Percentiles rank a stretch among this genome's conserved stretches.
phyloP scores from a whole-genome alignment of 1,140 invertebrate genomes.

The Arion vulgaris region DNA sequence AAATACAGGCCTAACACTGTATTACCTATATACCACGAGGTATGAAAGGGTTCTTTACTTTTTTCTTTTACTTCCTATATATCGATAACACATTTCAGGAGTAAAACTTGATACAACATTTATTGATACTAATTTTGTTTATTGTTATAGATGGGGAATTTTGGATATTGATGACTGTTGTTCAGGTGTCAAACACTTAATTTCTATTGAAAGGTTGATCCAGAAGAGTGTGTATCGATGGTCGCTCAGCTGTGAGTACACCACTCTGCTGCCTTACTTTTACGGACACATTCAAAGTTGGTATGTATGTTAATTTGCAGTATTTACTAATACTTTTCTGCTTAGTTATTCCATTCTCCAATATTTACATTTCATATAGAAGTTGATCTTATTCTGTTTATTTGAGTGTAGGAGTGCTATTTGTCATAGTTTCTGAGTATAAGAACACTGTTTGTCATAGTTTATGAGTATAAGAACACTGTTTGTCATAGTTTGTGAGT shows the following conservation, averaged over 20 bases:
- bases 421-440: too few relatives aligned
- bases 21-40: too few relatives aligned
- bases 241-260: conserved; percentile 72
- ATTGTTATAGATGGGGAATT: conserved; percentile 68
- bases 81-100: too few relatives aligned
- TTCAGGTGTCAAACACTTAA: conserved; percentile 65
- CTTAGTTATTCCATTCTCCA: not conserved
- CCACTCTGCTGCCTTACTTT: conserved; percentile 69
- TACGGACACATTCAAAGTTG: conserved; percentile 66
- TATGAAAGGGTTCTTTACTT: too few relatives aligned
- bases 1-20: too few relatives aligned
- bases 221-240: conserved; percentile 70
- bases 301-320: conserved; percentile 51
- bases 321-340: not conserved
- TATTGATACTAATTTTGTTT: not conserved
- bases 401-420: not conserved
- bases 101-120: too few relatives aligned
- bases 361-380: not conserved
- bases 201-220: conserved; percentile 63
- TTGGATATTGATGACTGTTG: conserved; percentile 71
- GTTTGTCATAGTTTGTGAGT: too few relatives aligned
- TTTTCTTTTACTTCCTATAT: too few relatives aligned
- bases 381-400: not conserved
- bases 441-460: too few relatives aligned
- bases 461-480: too few relatives aligned